Base-by-base conservation (phyloP, 2,113 vertebrate species). In the Panthera tigris region DNA sequence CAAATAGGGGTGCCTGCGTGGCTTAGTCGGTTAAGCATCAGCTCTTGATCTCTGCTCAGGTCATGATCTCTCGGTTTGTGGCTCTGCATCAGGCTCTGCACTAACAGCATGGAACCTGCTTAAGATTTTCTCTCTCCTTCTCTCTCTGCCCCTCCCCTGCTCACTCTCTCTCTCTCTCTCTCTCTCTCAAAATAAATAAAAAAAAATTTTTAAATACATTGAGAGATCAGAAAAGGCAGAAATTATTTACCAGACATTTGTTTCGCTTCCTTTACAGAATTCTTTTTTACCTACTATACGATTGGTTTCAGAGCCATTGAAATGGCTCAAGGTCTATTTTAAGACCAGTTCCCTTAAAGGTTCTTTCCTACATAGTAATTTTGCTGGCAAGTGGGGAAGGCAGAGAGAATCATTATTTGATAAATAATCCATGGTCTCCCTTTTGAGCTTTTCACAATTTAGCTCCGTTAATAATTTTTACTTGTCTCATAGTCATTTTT, bases 391-490 rank as follows among this genome's bases (percentile, higher is more conserved):
- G 1, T 86, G 33, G 52, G 18, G 15, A 45, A 19, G 6, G n/a
- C 27, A 68, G 29, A 25, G 39, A 33, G 45, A 96, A 45, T 29
- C 29, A 39, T 55, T 29, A 84, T 74, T 93, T 86, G 5, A 21
- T 94, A 65, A 89, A 88, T 94, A 94, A 69, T 6, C 14, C 5
- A 13, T 41, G 5, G 16, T 84, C 45, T 93, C 31, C 21, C 81
- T 91, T 96, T 89, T 66, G 50, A 93, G 29, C 68, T 18, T 93
- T 89, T 95, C 6, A 48, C 61, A 84, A 3, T 89, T 97, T 91
- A 66, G 7, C 23, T 90, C 36, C 29, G 85, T 85, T 29, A 91
- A 18, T 71, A 50, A 76, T 55, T 69, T 92, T 66, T 94, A 36
- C 89, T 93, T 25, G 11, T 81, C 29, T 96, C 14, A 15, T 71